Conservation (phyloP, 2,888 invertebrate species). For the Hemistola chrysoprasaria region DNA sequence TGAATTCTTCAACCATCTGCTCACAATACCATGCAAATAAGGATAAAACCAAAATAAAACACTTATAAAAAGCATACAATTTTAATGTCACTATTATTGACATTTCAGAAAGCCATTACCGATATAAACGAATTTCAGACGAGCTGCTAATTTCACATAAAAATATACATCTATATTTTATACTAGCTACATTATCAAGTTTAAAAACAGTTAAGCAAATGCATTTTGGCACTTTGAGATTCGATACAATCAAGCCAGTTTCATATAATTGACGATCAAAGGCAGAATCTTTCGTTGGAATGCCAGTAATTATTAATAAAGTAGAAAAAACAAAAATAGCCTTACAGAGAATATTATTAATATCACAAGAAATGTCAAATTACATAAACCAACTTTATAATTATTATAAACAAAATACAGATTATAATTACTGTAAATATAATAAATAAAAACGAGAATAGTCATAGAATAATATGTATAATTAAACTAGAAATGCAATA, state of each 20-base stretch:
- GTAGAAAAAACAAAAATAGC: slow-evolving; percentile 58
- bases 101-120: slow-evolving; percentile 77
- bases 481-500: slow-evolving; percentile 79
- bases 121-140: slow-evolving; percentile 52
- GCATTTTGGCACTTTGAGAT: slow-evolving; percentile 78
- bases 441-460: slow-evolving; percentile 76
- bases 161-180: slow-evolving; percentile 62
- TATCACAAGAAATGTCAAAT: slow-evolving; percentile 78
- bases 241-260: slow-evolving; percentile 42
- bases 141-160: slow-evolving; percentile 71
- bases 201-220: slow-evolving; percentile 50
- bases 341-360: slow-evolving; percentile 71
- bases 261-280: slow-evolving; percentile 25
- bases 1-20: slow-evolving; percentile 78
- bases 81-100: slow-evolving; percentile 76
- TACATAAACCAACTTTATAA: slow-evolving; percentile 69
- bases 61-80: slow-evolving; percentile 74
- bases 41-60: slow-evolving; percentile 57
- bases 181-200: slow-evolving; percentile 59
- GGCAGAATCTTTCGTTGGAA: slow-evolving; percentile 46
- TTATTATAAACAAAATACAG: slow-evolving; percentile 73
- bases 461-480: too few relatives aligned
- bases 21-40: slow-evolving; percentile 64
- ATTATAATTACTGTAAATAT: slow-evolving; percentile 65
- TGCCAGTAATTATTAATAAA: slow-evolving; percentile 53